Evolutionary conservation across 2,797 vertebrate genomes (phyloP).

Genomic region (Eleutherodactylus coqui): DNA sequence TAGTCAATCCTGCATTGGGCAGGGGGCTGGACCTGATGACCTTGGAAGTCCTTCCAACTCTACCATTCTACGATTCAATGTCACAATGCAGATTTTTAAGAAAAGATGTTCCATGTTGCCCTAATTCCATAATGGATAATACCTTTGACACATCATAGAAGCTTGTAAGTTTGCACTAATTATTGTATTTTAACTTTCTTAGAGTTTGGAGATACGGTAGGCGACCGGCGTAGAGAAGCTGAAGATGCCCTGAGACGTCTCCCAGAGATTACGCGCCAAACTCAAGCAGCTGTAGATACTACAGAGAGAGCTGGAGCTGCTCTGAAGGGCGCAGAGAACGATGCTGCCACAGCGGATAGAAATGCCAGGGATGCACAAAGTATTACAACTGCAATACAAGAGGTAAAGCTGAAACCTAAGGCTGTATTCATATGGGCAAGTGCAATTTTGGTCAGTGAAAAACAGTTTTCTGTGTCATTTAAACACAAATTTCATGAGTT

Average conservation of each 20-base stretch:
- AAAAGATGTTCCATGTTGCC: no score
- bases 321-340: slow-evolving; percentile 70
- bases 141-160: no score
- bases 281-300: slow-evolving; percentile 75
- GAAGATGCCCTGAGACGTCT: slow-evolving; percentile 83
- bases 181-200: slow-evolving; percentile 32
- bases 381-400: slow-evolving; percentile 70
- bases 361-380: slow-evolving; percentile 67
- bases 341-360: slow-evolving; percentile 68
- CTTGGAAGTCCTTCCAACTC: no score
- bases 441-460: no score
- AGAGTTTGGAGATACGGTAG: slow-evolving; percentile 88
- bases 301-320: slow-evolving; percentile 72
- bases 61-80: no score
- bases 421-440: no score
- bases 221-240: slow-evolving; percentile 74
- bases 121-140: no score
- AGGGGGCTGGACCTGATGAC: no score
- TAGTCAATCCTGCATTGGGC: no score
- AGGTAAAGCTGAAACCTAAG: slow-evolving; percentile 67
- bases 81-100: no score
- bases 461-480: no score
- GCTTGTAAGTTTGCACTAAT: background rate
- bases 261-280: slow-evolving; percentile 77
- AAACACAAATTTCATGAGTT: no score